Conservation (phyloP, 2,888 invertebrate genomes). For the Torymus tubicola region DNA sequence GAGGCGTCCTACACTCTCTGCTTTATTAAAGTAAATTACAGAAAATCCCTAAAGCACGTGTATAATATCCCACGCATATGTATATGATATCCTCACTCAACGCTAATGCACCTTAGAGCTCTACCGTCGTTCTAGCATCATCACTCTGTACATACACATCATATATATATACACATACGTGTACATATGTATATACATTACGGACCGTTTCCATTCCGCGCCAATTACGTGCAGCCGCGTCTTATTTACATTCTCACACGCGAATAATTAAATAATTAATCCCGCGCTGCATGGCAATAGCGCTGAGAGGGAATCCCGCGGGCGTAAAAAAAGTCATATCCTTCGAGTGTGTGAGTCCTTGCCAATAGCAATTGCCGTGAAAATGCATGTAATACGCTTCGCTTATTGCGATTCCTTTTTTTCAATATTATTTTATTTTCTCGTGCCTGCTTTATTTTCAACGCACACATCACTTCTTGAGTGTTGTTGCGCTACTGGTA, state of each 20-base stretch:
- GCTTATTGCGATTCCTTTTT: neutral
- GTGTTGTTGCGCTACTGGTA: neutral
- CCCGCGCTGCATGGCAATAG: neutral
- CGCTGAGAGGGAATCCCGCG: neutral
- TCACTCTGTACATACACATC: neutral
- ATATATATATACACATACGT: no score
- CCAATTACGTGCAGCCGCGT: neutral
- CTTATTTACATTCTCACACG: slow-evolving; percentile 37
- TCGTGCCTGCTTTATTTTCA: slow-evolving; percentile 13
- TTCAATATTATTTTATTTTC: neutral
- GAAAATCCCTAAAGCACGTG: slow-evolving; percentile 20
- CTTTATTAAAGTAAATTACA: slow-evolving; percentile 34
- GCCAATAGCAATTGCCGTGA: slow-evolving; percentile 25
- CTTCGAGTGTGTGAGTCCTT: slow-evolving; percentile 18
- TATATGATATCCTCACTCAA: no score
- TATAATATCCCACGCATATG: neutral
- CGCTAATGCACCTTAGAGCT: no score
- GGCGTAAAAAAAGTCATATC: slow-evolving; percentile 1
- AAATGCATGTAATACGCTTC: slow-evolving; percentile 28
- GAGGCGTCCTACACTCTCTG: neutral
- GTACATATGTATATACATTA: neutral
- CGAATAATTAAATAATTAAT: slow-evolving; percentile 49
- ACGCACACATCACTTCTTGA: neutral
- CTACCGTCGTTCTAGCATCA: no score
- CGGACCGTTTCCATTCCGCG: slow-evolving; percentile 2